Conservation (phyloP, 2,888 invertebrate species). For the Apamea crenata region DNA sequence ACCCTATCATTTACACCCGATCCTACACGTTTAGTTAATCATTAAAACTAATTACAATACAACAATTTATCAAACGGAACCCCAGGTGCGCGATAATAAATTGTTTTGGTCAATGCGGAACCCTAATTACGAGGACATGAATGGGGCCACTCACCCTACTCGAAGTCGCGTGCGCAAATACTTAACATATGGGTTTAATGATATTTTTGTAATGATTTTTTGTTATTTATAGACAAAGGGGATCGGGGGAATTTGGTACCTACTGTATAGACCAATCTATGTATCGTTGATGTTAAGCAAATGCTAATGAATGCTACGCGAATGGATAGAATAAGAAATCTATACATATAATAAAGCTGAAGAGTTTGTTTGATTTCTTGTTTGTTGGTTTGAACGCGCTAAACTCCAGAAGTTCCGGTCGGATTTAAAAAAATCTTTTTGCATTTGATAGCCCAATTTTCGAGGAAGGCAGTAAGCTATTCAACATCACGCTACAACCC, state of each 20-base stretch:
- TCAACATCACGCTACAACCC: no score
- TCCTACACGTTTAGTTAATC: constrained; percentile 66
- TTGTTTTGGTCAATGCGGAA: constrained; percentile 75
- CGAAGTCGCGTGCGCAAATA: constrained; percentile 70
- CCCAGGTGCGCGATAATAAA: constrained; percentile 80
- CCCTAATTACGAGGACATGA: constrained; percentile 74
- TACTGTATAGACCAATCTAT: constrained; percentile 5
- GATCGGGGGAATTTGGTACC: not conserved
- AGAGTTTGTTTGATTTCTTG: no score
- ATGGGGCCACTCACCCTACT: constrained; percentile 61
- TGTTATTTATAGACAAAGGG: constrained; percentile 44
- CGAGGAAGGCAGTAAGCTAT: no score
- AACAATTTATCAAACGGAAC: constrained; percentile 75
- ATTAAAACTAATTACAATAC: constrained; percentile 79
- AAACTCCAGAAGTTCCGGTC: no score
- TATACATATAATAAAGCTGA: no score
- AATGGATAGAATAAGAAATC: not conserved
- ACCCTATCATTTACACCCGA: constrained; percentile 64
- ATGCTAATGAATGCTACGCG: not conserved
- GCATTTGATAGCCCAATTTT: no score
- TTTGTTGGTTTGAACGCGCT: no score
- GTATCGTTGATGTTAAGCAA: not conserved
- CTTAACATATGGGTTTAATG: constrained; percentile 69
- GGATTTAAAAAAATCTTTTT: no score
- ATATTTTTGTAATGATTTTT: constrained; percentile 60